Conservation (phyloP, 2,797 vertebrate species). For the Harpagifer antarcticus region DNA sequence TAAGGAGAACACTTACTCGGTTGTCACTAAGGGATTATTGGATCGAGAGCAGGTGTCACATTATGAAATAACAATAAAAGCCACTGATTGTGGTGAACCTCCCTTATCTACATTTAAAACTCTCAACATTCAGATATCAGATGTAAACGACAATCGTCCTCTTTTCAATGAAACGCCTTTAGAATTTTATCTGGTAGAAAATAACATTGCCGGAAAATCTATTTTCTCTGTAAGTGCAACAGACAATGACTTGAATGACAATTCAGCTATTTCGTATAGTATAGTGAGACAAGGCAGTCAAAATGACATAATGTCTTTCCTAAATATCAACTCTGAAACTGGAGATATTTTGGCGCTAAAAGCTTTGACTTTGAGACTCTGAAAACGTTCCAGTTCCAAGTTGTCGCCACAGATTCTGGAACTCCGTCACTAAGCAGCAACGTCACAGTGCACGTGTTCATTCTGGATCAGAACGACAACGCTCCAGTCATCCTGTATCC, state of each 20-base stretch:
- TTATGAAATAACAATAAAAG: conserved; percentile 84
- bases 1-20: conserved; percentile 65
- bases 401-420: neutral
- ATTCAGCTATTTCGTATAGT: too few relatives aligned
- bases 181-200: conserved; percentile 77
- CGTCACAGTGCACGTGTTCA: too few relatives aligned
- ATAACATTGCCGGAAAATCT: conserved; percentile 77
- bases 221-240: too few relatives aligned
- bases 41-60: conserved; percentile 78
- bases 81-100: conserved; percentile 82
- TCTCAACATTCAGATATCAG: conserved; percentile 62
- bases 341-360: conserved; percentile 85
- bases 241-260: too few relatives aligned
- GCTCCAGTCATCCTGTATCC: conserved; percentile 11
- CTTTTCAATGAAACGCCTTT: conserved; percentile 61
- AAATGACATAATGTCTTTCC: conserved; percentile 62
- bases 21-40: conserved; percentile 58
- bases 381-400: conserved; percentile 56
- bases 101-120: conserved; percentile 73
- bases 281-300: too few relatives aligned
- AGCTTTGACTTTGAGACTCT: conserved; percentile 88
- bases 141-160: conserved; percentile 80
- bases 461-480: conserved; percentile 13
- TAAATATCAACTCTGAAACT: conserved; percentile 81
- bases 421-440: too few relatives aligned